Conservation (phyloP, 2,888 invertebrate species). For the Bedellia somnulentella region DNA sequence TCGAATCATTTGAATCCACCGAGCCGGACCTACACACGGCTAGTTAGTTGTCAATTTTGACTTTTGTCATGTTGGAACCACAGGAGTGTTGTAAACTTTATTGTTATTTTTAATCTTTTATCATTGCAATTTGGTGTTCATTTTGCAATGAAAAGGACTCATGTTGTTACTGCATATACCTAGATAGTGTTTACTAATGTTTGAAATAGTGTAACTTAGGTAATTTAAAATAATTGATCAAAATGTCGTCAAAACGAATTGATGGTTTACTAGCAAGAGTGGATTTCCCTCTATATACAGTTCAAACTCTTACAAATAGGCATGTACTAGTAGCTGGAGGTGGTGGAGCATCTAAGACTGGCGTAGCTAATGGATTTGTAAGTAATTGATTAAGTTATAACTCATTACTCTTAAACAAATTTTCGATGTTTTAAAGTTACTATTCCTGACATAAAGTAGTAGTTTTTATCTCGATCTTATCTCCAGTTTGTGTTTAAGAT, state of each 20-base stretch:
- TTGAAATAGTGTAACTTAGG: constrained; percentile 16
- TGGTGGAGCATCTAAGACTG: constrained; percentile 95
- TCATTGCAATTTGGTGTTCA: constrained; percentile 16
- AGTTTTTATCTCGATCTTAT: not conserved
- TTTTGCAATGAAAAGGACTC: constrained; percentile 25
- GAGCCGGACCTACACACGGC: too few relatives aligned
- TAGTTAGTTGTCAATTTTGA: constrained; percentile 41
- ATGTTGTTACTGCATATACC: constrained; percentile 21
- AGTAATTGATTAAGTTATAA: constrained; percentile 34
- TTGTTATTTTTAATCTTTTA: constrained; percentile 28
- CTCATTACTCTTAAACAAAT: not conserved
- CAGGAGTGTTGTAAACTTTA: constrained; percentile 35
- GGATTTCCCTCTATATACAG: constrained; percentile 90
- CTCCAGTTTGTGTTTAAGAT: not conserved
- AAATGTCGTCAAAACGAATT: constrained; percentile 53
- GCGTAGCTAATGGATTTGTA: constrained; percentile 96
- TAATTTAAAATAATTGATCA: too few relatives aligned
- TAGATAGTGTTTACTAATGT: constrained; percentile 20
- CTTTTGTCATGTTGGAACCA: constrained; percentile 61
- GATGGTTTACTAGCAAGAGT: constrained; percentile 82
- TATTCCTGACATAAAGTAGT: not conserved
- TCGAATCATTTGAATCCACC: too few relatives aligned
- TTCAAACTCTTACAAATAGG: constrained; percentile 87
- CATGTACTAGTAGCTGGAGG: constrained; percentile 97
- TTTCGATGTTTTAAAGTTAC: constrained; percentile 1